Evolutionary conservation across 2,888 invertebrate genomes (phyloP).

Genomic region (Diaperis boleti): DNA sequence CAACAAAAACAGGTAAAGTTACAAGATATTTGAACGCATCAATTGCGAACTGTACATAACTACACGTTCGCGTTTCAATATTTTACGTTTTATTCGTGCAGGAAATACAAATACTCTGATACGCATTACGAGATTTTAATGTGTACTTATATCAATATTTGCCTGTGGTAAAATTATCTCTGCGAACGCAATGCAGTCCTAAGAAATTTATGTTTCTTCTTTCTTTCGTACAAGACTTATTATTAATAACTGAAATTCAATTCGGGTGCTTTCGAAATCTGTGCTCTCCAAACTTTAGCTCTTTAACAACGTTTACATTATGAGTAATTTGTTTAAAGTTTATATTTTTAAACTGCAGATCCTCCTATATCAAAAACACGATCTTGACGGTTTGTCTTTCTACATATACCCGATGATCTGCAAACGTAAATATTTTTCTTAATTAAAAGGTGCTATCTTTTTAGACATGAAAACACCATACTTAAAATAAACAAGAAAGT

Average conservation of each 20-base stretch:
- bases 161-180: not conserved
- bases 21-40: too few species aligned
- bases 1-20: too few species aligned
- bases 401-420: slow-evolving; percentile 5
- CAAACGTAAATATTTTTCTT: slow-evolving; percentile 28
- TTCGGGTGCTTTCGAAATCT: not conserved
- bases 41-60: too few species aligned
- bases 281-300: slow-evolving; percentile 1
- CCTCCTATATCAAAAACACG: slow-evolving; percentile 8
- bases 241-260: too few species aligned
- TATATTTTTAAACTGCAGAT: slow-evolving; percentile 11
- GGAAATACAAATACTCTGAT: too few species aligned
- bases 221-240: too few species aligned
- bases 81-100: not conserved
- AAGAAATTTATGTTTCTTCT: not conserved
- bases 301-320: slow-evolving; percentile 8
- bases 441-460: slow-evolving; percentile 23
- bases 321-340: slow-evolving; percentile 17
- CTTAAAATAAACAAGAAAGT: slow-evolving; percentile 19
- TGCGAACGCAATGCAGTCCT: too few species aligned
- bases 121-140: too few species aligned
- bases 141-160: not conserved
- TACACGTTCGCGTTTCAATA: not conserved
- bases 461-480: slow-evolving; percentile 18
- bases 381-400: slow-evolving; percentile 14